Evolutionary conservation across 1,140 invertebrate genomes (phyloP).

Genomic region (Araneus ventricosus): DNA sequence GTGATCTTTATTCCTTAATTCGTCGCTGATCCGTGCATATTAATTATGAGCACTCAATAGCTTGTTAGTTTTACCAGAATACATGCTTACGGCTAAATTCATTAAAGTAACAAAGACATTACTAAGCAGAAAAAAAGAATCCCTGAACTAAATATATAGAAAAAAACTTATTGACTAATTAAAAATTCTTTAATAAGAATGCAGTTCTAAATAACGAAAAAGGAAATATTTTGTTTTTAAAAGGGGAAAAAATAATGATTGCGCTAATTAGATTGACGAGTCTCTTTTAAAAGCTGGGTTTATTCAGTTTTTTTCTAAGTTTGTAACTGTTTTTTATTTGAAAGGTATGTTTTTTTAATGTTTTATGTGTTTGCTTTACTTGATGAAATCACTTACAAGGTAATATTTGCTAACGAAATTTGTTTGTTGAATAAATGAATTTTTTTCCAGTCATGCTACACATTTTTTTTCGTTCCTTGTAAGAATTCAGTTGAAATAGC

Average conservation of each 20-base stretch:
- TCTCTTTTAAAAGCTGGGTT: slow-evolving; percentile 67
- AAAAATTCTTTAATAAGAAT: slow-evolving; percentile 74
- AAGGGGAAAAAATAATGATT: slow-evolving; percentile 68
- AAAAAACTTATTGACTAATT: slow-evolving; percentile 74
- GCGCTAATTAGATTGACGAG: slow-evolving; percentile 74
- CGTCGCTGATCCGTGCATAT: not conserved
- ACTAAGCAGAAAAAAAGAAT: not conserved
- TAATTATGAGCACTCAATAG: slow-evolving; percentile 66
- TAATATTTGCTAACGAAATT: slow-evolving; percentile 63
- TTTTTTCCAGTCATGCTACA: slow-evolving; percentile 3
- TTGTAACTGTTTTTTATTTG: slow-evolving; percentile 38
- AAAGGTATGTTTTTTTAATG: slow-evolving; percentile 43
- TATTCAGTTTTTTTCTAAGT: slow-evolving; percentile 50
- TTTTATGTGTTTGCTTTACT: slow-evolving; percentile 70
- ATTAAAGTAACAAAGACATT: slow-evolving; percentile 69
- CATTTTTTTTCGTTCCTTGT: not conserved
- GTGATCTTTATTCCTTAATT: slow-evolving; percentile 58
- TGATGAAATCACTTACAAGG: slow-evolving; percentile 74
- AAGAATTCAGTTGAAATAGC: not conserved
- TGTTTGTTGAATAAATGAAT: slow-evolving; percentile 64
- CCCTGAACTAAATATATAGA: slow-evolving; percentile 39
- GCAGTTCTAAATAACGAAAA: slow-evolving; percentile 71
- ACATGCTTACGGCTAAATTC: slow-evolving; percentile 56
- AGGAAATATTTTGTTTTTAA: slow-evolving; percentile 64
- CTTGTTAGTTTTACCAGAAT: slow-evolving; percentile 53